A percentile compares a stretch with the other conserved stretches of the same genome.
phyloP scores from a whole-genome alignment of 2,113 vertebrate species.

The Gulo gulo region DNA sequence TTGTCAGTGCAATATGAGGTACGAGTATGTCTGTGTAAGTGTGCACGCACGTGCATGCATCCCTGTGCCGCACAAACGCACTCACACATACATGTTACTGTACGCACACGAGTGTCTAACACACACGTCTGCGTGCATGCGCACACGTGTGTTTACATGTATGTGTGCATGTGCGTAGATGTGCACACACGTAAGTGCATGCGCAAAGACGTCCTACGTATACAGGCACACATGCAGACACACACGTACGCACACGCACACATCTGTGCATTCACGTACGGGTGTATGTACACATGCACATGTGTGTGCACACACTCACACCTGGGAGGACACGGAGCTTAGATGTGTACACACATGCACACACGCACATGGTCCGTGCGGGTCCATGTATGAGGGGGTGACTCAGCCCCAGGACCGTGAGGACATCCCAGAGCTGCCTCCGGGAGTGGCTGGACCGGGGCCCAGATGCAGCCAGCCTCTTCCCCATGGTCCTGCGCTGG shows the following conservation, averaged over 20 bases:
- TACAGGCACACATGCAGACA: background rate
- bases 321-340: background rate
- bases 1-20: background rate
- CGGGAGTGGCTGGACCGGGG: background rate
- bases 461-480: background rate
- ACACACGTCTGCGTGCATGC: too few relatives aligned
- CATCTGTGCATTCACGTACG: fast-evolving
- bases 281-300: background rate
- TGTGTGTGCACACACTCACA: background rate
- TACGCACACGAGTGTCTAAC: fast-evolving
- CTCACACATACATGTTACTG: background rate
- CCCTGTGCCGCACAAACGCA: too few relatives aligned
- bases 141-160: fast-evolving
- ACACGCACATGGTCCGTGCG: background rate
- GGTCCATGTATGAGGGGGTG: background rate
- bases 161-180: background rate
- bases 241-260: fast-evolving
- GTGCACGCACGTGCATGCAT: fast-evolving
- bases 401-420: background rate
- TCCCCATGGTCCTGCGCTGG: background rate
- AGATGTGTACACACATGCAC: background rate
- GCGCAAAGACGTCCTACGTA: fast-evolving
- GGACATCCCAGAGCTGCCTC: fast-evolving
- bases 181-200: too few relatives aligned
- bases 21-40: fast-evolving